phyloP scores from a whole-genome alignment of 2,888 invertebrate genomes.

The Eumerus sabulonum region DNA sequence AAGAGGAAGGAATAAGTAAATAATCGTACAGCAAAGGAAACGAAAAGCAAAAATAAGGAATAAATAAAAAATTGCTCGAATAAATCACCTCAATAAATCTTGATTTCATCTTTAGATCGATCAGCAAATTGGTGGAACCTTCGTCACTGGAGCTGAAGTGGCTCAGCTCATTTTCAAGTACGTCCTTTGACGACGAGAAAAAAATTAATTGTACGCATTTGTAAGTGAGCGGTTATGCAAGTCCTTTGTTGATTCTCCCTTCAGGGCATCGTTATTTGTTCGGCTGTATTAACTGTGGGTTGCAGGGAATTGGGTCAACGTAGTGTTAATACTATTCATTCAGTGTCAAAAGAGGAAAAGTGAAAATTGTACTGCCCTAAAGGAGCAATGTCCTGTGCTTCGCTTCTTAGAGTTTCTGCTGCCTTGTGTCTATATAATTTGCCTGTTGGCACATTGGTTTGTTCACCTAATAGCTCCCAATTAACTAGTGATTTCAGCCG shows the following conservation, averaged over 20 bases:
- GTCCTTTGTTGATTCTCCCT: conserved; percentile 45
- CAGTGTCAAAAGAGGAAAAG: conserved; percentile 7
- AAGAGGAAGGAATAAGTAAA: conserved; percentile 17
- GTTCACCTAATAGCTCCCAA: conserved; percentile 59
- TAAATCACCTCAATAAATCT: conserved; percentile 67
- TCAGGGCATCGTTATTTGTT: conserved; percentile 28
- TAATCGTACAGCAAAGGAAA: conserved; percentile 12
- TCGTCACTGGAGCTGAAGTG: conserved; percentile 27
- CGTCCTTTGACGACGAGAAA: conserved; percentile 14
- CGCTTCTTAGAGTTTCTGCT: background rate
- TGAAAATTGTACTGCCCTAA: conserved; percentile 31
- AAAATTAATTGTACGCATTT: conserved; percentile 63
- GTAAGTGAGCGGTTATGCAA: conserved; percentile 61
- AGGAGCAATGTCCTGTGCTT: conserved; percentile 44
- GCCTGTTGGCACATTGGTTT: conserved; percentile 52
- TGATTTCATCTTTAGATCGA: conserved; percentile 53
- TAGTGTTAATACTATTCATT: background rate
- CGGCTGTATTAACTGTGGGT: too few relatives aligned
- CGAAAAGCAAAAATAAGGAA: conserved; percentile 12
- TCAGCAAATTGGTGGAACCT: conserved; percentile 61
- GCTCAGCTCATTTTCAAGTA: background rate
- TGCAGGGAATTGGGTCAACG: background rate
- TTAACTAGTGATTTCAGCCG: conserved; percentile 53
- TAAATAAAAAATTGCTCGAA: conserved; percentile 46
- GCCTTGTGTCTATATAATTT: conserved; percentile 32